Conservation (phyloP, 2,113 vertebrate species). For the Myxocyprinus asiaticus region DNA sequence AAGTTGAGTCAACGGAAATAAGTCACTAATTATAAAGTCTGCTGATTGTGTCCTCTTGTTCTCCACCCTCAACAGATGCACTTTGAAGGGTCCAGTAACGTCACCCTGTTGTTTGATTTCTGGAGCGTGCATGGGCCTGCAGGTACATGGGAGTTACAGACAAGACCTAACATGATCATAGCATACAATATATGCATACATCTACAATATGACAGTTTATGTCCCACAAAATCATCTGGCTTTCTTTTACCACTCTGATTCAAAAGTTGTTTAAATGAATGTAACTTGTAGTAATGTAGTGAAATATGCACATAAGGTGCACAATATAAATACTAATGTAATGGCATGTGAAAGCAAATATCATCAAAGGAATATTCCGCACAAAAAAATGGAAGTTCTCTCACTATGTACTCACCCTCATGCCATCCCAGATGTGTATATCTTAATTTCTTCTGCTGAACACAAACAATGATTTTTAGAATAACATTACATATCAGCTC, state of each 20-base stretch:
- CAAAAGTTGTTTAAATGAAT: not conserved
- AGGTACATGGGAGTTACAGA: conserved; percentile 72
- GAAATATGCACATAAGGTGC: not conserved
- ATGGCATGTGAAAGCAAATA: too few species aligned
- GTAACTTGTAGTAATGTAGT: not conserved
- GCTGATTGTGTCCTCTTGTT: not conserved
- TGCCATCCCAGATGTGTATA: too few species aligned
- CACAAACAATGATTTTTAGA: too few species aligned
- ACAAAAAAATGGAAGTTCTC: too few species aligned
- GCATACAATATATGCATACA: not conserved
- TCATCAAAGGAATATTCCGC: too few species aligned
- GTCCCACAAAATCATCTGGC: not conserved
- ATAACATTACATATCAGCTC: too few species aligned
- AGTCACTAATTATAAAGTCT: not conserved
- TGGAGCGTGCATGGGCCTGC: conserved; percentile 85
- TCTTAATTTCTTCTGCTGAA: too few species aligned
- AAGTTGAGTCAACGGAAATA: not conserved
- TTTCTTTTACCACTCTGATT: not conserved
- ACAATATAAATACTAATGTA: not conserved
- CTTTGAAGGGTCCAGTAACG: conserved; percentile 82
- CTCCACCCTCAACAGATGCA: conserved; percentile 82
- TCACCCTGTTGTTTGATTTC: conserved; percentile 89
- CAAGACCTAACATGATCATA: not conserved
- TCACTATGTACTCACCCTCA: too few species aligned
- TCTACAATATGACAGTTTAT: not conserved